phyloP scores from a whole-genome alignment of 2,888 invertebrate genomes.

The Sepiola atlantica region DNA sequence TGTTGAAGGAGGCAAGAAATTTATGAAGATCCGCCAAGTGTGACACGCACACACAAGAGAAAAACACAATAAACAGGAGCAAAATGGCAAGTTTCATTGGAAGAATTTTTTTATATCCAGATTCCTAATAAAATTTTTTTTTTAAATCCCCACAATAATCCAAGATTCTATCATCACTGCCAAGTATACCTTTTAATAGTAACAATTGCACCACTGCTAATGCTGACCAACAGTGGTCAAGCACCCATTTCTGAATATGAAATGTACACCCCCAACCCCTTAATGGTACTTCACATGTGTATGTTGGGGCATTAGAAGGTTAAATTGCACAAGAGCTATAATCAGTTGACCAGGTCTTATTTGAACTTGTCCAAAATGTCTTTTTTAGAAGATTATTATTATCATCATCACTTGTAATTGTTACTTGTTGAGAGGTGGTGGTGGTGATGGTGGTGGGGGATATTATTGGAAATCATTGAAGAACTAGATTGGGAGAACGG shows the following conservation, averaged over 20 bases:
- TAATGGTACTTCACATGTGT: neutral
- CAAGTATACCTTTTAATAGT: neutral
- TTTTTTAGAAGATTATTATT: neutral
- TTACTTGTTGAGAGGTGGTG: neutral
- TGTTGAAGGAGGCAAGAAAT: neutral
- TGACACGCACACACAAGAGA: neutral
- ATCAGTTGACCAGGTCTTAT: neutral
- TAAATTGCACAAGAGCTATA: constrained; percentile 32
- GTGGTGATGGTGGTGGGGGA: too few species aligned
- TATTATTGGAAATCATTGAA: neutral
- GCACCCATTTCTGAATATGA: neutral
- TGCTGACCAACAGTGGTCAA: neutral
- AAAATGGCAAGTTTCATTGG: neutral
- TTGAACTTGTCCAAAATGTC: neutral
- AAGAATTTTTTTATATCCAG: neutral
- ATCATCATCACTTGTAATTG: neutral
- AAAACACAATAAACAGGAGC: neutral
- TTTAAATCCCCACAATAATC: neutral
- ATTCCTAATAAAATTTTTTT: neutral
- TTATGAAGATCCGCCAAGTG: neutral
- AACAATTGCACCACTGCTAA: neutral
- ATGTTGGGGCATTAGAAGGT: neutral
- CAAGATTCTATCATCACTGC: neutral
- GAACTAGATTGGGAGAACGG: neutral
- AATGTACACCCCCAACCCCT: neutral